phyloP scores from a whole-genome alignment of 2,113 vertebrate genomes.

The Menidia beryllina region DNA sequence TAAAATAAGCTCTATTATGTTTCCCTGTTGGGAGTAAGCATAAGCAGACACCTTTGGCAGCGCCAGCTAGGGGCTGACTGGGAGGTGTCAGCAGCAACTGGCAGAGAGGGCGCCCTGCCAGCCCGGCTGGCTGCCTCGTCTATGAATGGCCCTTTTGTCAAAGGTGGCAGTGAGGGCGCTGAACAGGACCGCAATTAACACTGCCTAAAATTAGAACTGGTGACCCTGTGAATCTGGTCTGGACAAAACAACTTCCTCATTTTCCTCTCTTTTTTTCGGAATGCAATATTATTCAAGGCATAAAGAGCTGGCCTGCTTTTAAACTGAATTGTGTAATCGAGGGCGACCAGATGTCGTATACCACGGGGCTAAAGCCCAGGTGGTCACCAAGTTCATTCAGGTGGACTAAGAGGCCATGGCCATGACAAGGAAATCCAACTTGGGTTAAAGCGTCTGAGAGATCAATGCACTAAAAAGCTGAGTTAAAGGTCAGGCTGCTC shows the following conservation, averaged over 20 bases:
- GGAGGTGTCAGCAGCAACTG: slow-evolving; percentile 76
- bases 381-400: slow-evolving; percentile 37
- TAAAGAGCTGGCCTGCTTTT: slow-evolving; percentile 36
- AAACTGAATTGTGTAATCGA: slow-evolving; percentile 22
- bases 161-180: slow-evolving; percentile 72
- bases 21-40: slow-evolving; percentile 27
- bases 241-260: slow-evolving; percentile 10
- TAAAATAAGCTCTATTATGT: slow-evolving; percentile 28
- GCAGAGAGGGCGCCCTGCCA: slow-evolving; percentile 54
- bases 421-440: slow-evolving; percentile 47
- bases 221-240: slow-evolving; percentile 49
- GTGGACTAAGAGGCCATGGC: slow-evolving; percentile 51
- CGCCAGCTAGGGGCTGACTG: slow-evolving; percentile 58
- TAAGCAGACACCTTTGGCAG: slow-evolving; percentile 41
- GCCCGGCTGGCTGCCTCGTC: slow-evolving; percentile 49
- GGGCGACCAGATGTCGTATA: slow-evolving; percentile 27
- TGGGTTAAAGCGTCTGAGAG: slow-evolving; percentile 67
- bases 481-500: slow-evolving; percentile 77
- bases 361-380: slow-evolving; percentile 37
- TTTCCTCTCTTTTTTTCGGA: not conserved
- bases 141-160: slow-evolving; percentile 72
- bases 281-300: slow-evolving; percentile 23
- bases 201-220: slow-evolving; percentile 74
- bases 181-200: slow-evolving; percentile 76
- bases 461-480: slow-evolving; percentile 80